Evolutionary conservation across 2,113 vertebrate genomes (phyloP).

Genomic region (Corythaeola cristata): DNA sequence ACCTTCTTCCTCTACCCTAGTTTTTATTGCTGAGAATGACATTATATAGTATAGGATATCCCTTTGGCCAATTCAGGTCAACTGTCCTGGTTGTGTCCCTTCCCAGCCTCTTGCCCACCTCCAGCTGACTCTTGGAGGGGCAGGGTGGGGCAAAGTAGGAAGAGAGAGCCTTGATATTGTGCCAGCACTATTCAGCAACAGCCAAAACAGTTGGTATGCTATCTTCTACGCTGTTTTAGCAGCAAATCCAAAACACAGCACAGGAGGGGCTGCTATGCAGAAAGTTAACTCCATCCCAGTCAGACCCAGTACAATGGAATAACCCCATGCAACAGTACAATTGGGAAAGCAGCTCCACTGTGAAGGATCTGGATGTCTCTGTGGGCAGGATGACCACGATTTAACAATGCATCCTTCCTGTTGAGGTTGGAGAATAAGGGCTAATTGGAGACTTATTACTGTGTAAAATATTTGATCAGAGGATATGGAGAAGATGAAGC

Average conservation of each 20-base stretch:
- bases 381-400: neutral
- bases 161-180: neutral
- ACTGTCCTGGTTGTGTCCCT: neutral
- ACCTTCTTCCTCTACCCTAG: neutral
- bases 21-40: neutral
- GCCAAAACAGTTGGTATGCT: neutral
- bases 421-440: neutral
- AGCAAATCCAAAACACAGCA: neutral
- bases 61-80: neutral
- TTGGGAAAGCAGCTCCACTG: neutral
- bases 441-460: neutral
- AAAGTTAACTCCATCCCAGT: neutral
- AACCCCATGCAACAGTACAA: neutral
- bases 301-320: neutral
- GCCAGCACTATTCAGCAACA: neutral
- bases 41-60: neutral
- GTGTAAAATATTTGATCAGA: neutral
- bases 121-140: neutral
- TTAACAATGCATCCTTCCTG: neutral
- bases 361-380: neutral
- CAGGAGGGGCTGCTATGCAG: neutral
- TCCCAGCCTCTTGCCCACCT: neutral
- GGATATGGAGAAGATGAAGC: neutral
- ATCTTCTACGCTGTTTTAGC: neutral
- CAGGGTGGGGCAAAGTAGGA: neutral